A percentile compares a stretch with the other conserved stretches of the same genome.
Evolutionary conservation across 2,113 vertebrate genomes (phyloP).

Genomic region (Danionella cerebrum): DNA sequence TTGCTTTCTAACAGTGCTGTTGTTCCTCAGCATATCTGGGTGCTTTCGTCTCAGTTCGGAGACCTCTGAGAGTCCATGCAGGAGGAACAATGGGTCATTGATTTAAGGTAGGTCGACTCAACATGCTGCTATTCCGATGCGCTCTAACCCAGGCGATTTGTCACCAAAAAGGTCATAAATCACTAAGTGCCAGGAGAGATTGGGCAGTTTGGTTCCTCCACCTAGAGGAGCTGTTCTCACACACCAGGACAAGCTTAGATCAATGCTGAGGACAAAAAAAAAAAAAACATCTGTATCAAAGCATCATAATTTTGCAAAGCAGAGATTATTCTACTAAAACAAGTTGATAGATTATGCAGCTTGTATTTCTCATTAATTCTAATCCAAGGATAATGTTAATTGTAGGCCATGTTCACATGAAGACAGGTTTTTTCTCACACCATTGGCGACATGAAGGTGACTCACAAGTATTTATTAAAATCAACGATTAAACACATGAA

Average conservation of each 20-base stretch:
- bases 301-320: neutral
- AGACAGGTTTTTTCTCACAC: too few species aligned
- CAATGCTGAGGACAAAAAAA: neutral
- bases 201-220: slow-evolving; percentile 41
- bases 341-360: too few species aligned
- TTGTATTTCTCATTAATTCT: too few species aligned
- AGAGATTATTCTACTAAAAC: neutral
- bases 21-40: slow-evolving; percentile 26
- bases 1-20: neutral
- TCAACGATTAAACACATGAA: too few species aligned
- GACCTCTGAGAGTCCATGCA: neutral
- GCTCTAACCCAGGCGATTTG: slow-evolving; percentile 49
- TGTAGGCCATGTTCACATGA: too few species aligned
- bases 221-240: slow-evolving; percentile 32
- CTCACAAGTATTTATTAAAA: too few species aligned
- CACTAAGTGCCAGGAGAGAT: slow-evolving; percentile 42
- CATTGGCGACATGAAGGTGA: too few species aligned
- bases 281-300: neutral
- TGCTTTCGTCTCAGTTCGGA: slow-evolving; percentile 26
- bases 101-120: slow-evolving; percentile 41
- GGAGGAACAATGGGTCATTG: slow-evolving; percentile 49
- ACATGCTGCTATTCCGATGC: slow-evolving; percentile 29
- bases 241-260: slow-evolving; percentile 12
- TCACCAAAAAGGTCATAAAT: slow-evolving; percentile 61
- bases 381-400: too few species aligned